Evolutionary conservation across 2,113 vertebrate genomes (phyloP).

Genomic region (Oxyura jamaicensis): DNA sequence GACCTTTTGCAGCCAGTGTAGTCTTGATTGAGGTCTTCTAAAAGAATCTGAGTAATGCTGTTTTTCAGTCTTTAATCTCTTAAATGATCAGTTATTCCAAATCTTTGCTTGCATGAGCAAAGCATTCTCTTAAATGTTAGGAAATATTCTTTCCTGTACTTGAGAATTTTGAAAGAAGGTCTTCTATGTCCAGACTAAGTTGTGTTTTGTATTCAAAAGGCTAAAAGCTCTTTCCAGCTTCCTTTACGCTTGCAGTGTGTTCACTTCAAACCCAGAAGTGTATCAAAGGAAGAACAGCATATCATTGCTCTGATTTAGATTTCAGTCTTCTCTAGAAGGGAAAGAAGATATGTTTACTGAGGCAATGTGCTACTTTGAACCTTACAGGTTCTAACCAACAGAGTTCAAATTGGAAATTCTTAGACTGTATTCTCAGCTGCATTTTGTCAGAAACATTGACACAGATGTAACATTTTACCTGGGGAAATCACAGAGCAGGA

Average conservation of each 20-base stretch:
- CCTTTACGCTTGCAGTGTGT: not conserved
- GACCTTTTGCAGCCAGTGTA: not conserved
- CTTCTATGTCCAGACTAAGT: fast-evolving
- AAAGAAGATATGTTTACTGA: not conserved
- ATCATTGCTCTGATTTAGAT: not conserved
- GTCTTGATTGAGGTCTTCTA: not conserved
- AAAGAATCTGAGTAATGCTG: not conserved
- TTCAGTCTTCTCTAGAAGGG: not conserved
- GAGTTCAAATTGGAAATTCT: not conserved
- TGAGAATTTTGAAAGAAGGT: not conserved
- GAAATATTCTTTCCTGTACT: not conserved
- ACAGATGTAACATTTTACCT: not conserved
- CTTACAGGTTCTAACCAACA: not conserved
- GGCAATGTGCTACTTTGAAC: too few species aligned
- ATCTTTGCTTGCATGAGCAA: not conserved
- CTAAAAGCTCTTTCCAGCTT: not conserved
- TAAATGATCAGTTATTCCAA: not conserved
- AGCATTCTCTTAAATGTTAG: not conserved
- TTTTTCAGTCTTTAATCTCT: not conserved
- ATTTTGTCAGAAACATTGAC: not conserved
- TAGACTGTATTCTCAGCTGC: not conserved
- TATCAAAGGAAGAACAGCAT: not conserved
- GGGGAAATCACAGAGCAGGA: not conserved
- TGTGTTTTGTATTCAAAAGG: not conserved
- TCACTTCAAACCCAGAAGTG: not conserved